A percentile compares a stretch with the other conserved stretches of the same genome.
Evolutionary conservation across 2,797 vertebrate genomes (phyloP).

Genomic region (Cercopithecus mitis): DNA sequence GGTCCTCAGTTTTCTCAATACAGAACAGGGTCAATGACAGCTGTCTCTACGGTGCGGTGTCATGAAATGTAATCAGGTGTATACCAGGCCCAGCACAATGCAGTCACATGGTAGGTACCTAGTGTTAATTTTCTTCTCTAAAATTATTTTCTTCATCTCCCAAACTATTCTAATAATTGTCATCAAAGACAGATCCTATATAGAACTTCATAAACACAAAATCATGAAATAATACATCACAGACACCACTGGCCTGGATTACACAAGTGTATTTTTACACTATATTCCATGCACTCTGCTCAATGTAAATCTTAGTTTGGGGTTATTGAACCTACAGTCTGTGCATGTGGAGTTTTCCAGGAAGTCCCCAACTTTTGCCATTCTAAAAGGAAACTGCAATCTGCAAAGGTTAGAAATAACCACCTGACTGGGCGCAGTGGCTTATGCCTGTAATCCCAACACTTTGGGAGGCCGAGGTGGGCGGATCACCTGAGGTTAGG

Average conservation of each 20-base stretch:
- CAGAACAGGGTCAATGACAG: neutral
- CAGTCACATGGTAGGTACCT: neutral
- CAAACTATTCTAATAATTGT: neutral
- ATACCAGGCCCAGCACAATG: neutral
- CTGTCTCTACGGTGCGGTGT: neutral
- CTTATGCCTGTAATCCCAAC: neutral
- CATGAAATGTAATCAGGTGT: neutral
- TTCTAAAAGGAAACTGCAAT: neutral
- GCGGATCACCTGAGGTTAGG: too few relatives aligned
- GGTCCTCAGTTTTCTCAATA: neutral
- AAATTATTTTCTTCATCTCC: neutral
- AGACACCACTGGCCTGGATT: neutral
- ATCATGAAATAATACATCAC: neutral
- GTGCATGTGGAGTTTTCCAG: neutral
- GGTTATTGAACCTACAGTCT: neutral
- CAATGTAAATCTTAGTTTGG: neutral
- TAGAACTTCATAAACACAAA: neutral
- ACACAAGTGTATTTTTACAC: neutral
- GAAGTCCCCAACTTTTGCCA: neutral
- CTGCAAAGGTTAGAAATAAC: neutral
- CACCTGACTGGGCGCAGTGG: neutral
- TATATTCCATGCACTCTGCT: neutral
- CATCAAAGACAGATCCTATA: neutral
- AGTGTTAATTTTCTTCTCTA: neutral
- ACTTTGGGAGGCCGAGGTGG: too few relatives aligned